Evolutionary conservation across 2,888 invertebrate genomes (phyloP).

Genomic region (Xestia c-nigrum): DNA sequence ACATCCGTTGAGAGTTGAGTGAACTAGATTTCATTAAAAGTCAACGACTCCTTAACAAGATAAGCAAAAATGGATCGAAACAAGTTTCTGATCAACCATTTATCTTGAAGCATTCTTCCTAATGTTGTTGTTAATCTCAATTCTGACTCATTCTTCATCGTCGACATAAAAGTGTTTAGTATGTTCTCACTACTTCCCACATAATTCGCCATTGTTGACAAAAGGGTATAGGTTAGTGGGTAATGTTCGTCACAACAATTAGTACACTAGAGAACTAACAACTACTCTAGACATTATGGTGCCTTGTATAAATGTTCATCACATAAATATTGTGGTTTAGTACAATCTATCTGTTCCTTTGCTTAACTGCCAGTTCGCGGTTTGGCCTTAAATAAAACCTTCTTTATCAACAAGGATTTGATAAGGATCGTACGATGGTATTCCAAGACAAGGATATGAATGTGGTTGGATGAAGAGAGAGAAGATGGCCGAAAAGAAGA

Average conservation of each 20-base stretch:
- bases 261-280: neutral
- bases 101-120: neutral
- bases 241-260: conserved; percentile 38
- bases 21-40: conserved; percentile 37
- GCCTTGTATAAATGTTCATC: neutral
- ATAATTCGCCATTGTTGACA: conserved; percentile 24
- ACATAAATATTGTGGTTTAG: neutral
- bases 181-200: conserved; percentile 7
- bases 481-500: too few species aligned
- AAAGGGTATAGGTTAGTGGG: conserved; percentile 46
- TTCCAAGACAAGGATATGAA: too few species aligned
- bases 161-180: conserved; percentile 1
- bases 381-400: neutral
- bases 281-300: conserved; percentile 24
- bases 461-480: too few species aligned
- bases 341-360: neutral
- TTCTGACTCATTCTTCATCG: neutral
- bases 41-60: conserved; percentile 47
- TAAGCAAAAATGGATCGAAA: conserved; percentile 29
- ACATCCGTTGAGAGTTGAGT: conserved; percentile 39
- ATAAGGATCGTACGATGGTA: neutral
- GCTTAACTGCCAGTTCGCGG: neutral
- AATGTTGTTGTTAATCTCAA: neutral
- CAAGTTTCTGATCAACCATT: conserved; percentile 17
- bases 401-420: neutral